Base-by-base conservation (phyloP, 2,113 vertebrate genomes). In the Lamprotornis superbus region DNA sequence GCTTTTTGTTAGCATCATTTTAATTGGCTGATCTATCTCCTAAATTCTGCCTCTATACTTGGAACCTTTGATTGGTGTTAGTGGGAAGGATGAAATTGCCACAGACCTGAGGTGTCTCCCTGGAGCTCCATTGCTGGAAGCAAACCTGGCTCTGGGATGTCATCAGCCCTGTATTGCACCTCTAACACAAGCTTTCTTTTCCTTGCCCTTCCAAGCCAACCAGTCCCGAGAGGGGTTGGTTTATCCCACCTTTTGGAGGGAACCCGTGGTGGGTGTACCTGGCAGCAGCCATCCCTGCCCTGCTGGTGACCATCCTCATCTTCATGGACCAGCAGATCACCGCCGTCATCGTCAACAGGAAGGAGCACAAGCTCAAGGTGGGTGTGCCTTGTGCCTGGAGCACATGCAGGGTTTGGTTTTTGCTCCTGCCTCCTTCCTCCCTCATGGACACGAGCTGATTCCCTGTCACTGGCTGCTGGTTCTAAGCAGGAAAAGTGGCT, bases 301-400 rank as follows among this genome's bases (percentile, higher is more conserved):
- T 99, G 73, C 98, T 99, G 83, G 99, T 99, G 92, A 99, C 99
- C 80, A 99, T 99, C 74, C 98, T 99, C 96, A 98, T 99, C 94
- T 99, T 99, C 94, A 99, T 99, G 99, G 99, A 99, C 98, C 99
- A 99, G 94, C 99, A 99, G 95, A 99, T 99, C 93, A 99, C 99
- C 0, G 99, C 99, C 0, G 99, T 99, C 85, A 99, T 99, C 8
- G 98, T 99, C 96, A 99, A 99, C 98, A 98, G 99, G 97, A 99
- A 99, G 95, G 99, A 99, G 92, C 98, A 99, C 97, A 99, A 99
- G 89, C 98, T 99, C 37, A 99, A 99, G 98, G 99, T 99, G 90
- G 89, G 98, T 87, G 79, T 22, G 20, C 53, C 1, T 18, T 2
- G 44, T 30, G 40, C 10, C 75, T 59, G 18, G 15, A 25, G 20